phyloP scores from a whole-genome alignment of 2,888 invertebrate genomes.

The Rhagophthalmus giganteus region DNA sequence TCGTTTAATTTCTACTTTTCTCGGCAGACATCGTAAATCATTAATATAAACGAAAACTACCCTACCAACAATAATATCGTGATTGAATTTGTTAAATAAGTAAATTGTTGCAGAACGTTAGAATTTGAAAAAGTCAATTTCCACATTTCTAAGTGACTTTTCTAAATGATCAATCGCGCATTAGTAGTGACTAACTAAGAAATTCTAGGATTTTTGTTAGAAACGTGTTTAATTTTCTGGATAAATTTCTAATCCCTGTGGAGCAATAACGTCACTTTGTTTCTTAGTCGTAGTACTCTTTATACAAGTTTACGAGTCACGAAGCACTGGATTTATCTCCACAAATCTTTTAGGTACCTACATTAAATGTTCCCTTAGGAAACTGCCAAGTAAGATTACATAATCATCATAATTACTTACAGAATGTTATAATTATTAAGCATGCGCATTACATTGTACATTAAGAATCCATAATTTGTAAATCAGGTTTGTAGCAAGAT shows the following conservation, averaged over 20 bases:
- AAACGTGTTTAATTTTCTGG: constrained; percentile 30
- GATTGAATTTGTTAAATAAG: no score
- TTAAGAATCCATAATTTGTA: constrained; percentile 12
- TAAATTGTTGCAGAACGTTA: no score
- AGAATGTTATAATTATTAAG: constrained; percentile 15
- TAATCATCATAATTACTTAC: constrained; percentile 21
- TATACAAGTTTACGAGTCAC: constrained; percentile 30
- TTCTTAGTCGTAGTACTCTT: constrained; percentile 30
- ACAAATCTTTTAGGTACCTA: constrained; percentile 29
- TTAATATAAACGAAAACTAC: no score
- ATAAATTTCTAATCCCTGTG: constrained; percentile 30
- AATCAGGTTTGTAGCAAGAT: constrained; percentile 18
- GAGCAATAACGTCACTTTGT: constrained; percentile 30
- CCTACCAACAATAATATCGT: no score
- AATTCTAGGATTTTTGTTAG: constrained; percentile 25
- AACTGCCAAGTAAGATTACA: constrained; percentile 18
- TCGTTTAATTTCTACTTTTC: no score
- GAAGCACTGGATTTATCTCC: constrained; percentile 28
- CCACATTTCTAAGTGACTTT: no score
- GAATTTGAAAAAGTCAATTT: no score
- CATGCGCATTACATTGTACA: not conserved
- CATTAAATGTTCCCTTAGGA: constrained; percentile 25
- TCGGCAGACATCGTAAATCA: no score
- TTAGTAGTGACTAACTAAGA: no score
- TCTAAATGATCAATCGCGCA: no score